These are phyloP conservation scores for Indicator maculatus DNA, from an alignment of 2,113 vertebrate genomes.

Conservation along the genomic window DNA sequence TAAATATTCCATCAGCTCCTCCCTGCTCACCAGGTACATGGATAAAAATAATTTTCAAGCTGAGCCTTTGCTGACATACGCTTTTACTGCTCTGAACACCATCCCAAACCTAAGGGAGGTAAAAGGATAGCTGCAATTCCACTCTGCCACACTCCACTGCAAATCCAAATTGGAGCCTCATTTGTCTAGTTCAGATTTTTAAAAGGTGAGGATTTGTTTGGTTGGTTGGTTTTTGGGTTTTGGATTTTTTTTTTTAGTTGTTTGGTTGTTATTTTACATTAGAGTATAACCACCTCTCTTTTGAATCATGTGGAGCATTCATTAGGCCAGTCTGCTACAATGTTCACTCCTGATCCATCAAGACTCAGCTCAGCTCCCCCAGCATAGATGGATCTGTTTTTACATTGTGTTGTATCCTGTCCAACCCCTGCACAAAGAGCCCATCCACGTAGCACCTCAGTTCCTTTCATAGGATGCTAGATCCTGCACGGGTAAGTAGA, in stretches of 20 bases:
- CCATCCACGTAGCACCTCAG: background rate
- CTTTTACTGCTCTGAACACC: background rate
- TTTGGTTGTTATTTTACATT: background rate
- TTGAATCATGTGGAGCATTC: background rate
- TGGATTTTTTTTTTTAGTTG: no score
- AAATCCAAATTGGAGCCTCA: background rate
- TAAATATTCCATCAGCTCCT: background rate
- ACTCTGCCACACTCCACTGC: background rate
- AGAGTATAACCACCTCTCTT: background rate
- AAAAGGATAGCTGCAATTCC: background rate
- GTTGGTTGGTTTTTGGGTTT: no score
- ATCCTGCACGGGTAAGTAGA: background rate
- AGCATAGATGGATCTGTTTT: background rate
- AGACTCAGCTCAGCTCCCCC: background rate
- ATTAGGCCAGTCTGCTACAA: background rate
- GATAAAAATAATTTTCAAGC: background rate
- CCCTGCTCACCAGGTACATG: background rate
- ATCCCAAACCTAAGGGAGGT: background rate
- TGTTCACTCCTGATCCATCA: background rate
- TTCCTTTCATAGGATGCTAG: background rate
- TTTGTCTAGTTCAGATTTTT: background rate
- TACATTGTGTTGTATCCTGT: background rate
- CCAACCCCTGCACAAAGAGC: background rate
- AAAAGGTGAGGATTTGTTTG: background rate
- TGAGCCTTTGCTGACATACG: background rate